Conservation (phyloP, 1,140 invertebrate species). For the Aleiodes sp. region DNA sequence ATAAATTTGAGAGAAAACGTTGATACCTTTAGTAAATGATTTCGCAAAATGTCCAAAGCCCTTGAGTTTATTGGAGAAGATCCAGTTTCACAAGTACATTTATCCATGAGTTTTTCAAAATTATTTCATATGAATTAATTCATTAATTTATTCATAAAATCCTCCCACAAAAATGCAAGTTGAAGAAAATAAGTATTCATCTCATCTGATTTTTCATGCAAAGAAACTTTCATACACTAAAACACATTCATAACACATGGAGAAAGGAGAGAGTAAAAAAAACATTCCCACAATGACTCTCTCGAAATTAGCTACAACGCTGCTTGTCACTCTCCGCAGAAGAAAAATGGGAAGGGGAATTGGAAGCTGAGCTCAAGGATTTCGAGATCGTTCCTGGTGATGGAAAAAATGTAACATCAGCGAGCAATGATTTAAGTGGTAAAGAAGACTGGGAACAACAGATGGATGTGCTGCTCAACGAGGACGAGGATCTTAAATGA, state of each 20-base stretch:
- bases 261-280: too few relatives aligned
- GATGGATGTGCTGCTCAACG: constrained; percentile 70
- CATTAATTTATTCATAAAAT: constrained; percentile 4
- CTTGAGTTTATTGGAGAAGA: not conserved
- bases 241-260: constrained; percentile 33
- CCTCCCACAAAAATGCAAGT: constrained; percentile 23
- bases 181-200: too few relatives aligned
- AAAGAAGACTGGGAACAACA: constrained; percentile 70
- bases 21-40: not conserved
- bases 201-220: not conserved
- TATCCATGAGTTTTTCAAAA: constrained; percentile 6
- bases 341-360: constrained; percentile 93
- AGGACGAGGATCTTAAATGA: constrained; percentile 65
- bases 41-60: not conserved
- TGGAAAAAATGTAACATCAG: constrained; percentile 37
- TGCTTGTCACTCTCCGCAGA: constrained; percentile 70
- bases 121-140: not conserved
- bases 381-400: constrained; percentile 81
- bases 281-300: constrained; percentile 46
- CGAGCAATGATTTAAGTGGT: constrained; percentile 41
- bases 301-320: constrained; percentile 60
- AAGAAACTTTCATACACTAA: constrained; percentile 37
- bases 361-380: constrained; percentile 91
- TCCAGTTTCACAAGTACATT: constrained; percentile 16
- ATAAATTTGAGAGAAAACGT: too few relatives aligned